Conservation (phyloP, 2,113 vertebrate species). For the Excalfactoria chinensis region DNA sequence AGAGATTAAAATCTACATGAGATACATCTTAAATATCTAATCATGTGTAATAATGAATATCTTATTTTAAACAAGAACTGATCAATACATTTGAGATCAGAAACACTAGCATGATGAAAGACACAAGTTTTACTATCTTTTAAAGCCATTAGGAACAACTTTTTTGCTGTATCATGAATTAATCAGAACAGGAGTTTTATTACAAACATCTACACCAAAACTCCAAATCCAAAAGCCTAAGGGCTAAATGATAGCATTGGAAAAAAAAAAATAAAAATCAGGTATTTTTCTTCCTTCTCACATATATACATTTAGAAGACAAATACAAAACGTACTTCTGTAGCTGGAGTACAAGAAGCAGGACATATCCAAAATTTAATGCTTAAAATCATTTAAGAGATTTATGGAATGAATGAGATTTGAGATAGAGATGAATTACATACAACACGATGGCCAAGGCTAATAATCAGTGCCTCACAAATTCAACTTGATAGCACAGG, state of each 20-base stretch:
- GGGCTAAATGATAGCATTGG: background rate
- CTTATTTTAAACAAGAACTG: background rate
- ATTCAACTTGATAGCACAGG: background rate
- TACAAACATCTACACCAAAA: background rate
- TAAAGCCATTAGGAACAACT: background rate
- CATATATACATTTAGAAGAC: background rate
- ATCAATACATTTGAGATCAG: background rate
- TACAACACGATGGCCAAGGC: background rate
- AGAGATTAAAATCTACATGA: background rate
- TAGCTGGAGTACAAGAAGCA: background rate
- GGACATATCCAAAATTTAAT: background rate
- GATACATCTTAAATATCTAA: background rate
- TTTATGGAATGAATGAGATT: background rate
- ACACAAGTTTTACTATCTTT: background rate
- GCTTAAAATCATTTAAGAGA: background rate
- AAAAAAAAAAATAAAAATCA: background rate
- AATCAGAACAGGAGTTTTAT: background rate
- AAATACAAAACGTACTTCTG: background rate
- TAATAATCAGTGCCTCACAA: background rate
- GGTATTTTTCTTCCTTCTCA: background rate
- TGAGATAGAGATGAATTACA: background rate
- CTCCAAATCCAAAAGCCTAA: background rate
- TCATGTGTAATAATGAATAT: background rate
- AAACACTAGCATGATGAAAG: background rate
- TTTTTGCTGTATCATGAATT: background rate